Conservation (phyloP, 2,888 invertebrate species). For the Diogma glabrata region DNA sequence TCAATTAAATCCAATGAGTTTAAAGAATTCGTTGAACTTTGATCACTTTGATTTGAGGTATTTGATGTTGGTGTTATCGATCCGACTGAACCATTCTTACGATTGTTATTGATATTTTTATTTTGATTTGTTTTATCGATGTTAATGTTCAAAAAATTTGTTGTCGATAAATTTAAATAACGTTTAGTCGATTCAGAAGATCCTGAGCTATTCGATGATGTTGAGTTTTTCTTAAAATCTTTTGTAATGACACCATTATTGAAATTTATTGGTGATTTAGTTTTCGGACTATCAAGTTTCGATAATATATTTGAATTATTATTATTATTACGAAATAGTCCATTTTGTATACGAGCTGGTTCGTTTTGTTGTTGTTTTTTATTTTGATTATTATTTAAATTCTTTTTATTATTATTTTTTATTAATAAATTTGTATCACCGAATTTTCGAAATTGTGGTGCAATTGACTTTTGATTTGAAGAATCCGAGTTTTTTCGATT, state of each 20-base stretch:
- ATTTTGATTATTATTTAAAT: not conserved
- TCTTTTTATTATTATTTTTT: constrained; percentile 16
- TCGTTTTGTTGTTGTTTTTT: not conserved
- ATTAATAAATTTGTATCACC: constrained; percentile 20
- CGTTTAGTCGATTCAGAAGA: not conserved
- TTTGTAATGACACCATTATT: not conserved
- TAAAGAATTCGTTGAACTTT: constrained; percentile 12
- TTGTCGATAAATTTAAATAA: constrained; percentile 9
- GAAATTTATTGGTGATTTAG: no score
- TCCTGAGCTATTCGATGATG: not conserved
- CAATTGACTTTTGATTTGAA: constrained; percentile 8
- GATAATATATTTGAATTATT: constrained; percentile 11
- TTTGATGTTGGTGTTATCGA: constrained; percentile 1
- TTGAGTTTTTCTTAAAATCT: not conserved
- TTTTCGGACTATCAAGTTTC: not conserved
- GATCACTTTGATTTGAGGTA: not conserved
- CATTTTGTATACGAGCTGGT: not conserved
- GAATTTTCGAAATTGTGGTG: constrained; percentile 18
- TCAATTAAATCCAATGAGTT: constrained; percentile 20
- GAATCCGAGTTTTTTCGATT: constrained; percentile 11
- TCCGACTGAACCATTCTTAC: constrained; percentile 4
- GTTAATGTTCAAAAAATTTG: constrained; percentile 19
- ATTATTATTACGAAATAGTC: not conserved
- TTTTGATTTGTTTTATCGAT: constrained; percentile 14
- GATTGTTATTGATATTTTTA: no score